These are phyloP conservation scores for Papilio polyxenes DNA, from an alignment of 1,140 invertebrate genomes.

Conservation along the genomic window DNA sequence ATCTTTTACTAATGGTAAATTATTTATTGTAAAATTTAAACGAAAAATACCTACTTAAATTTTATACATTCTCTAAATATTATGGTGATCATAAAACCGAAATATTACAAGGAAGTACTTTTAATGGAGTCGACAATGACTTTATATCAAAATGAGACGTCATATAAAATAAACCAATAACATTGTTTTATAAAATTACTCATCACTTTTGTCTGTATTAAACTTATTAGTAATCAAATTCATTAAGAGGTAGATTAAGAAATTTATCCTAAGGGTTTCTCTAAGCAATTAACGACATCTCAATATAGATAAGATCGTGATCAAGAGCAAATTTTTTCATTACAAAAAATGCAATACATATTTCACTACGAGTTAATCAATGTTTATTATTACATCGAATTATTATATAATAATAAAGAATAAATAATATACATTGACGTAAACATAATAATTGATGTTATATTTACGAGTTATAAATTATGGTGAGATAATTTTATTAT, in stretches of 20 bases:
- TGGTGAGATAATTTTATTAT: constrained; percentile 14
- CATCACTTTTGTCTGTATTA: background rate
- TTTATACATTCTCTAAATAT: background rate
- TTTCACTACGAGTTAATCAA: background rate
- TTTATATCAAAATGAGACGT: background rate
- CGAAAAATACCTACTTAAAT: too few species aligned
- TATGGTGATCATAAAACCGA: background rate
- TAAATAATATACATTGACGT: background rate
- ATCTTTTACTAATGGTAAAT: too few species aligned
- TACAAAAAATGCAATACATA: background rate
- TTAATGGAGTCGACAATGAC: background rate
- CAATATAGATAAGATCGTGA: too few species aligned
- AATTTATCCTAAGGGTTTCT: too few species aligned
- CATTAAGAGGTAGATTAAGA: too few species aligned
- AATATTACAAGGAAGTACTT: background rate
- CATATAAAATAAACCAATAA: background rate
- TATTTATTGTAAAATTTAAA: background rate
- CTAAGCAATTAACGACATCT: too few species aligned
- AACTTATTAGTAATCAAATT: too few species aligned
- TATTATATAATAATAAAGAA: background rate
- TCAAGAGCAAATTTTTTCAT: too few species aligned
- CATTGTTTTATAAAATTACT: constrained; percentile 7
- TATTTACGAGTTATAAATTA: background rate
- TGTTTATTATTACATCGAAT: background rate
- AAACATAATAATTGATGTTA: background rate